Conservation (phyloP, 2,797 vertebrate genomes). For the Sebastes baramenuke region DNA sequence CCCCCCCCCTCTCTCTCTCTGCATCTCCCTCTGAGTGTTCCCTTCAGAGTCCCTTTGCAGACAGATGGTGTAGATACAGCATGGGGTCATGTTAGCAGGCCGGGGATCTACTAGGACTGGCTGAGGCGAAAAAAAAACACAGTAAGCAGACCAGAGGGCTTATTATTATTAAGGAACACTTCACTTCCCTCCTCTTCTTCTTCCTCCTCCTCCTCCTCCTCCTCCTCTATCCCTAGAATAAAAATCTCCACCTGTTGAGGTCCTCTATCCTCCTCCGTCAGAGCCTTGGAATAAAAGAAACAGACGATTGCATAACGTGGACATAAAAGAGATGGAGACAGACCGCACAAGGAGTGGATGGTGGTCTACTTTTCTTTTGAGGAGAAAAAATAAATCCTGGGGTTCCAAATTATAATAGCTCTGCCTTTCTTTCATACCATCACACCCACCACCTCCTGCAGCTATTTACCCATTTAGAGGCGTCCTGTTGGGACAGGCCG, state of each 20-base stretch:
- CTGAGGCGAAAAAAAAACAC: conserved; percentile 27
- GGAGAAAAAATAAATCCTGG: conserved; percentile 38
- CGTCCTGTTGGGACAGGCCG: conserved; percentile 19
- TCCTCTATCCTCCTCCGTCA: conserved; percentile 68
- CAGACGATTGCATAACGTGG: conserved; percentile 68
- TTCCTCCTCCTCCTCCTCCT: conserved; percentile 19
- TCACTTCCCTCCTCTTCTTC: conserved; percentile 35
- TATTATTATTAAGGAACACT: conserved; percentile 51
- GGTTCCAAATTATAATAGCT: conserved; percentile 48
- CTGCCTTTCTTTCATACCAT: conserved; percentile 26
- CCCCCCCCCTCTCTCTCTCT: not conserved
- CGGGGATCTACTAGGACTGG: conserved; percentile 31
- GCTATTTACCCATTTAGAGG: conserved; percentile 39
- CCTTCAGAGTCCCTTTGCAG: conserved; percentile 66
- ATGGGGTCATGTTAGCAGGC: conserved; percentile 67
- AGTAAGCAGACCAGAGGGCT: conserved; percentile 43
- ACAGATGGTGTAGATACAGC: conserved; percentile 73
- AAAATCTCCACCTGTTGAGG: conserved; percentile 77
- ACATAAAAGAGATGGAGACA: conserved; percentile 56
- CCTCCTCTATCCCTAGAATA: conserved; percentile 58
- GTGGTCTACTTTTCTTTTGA: conserved; percentile 60
- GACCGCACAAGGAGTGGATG: conserved; percentile 47
- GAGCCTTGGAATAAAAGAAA: conserved; percentile 66
- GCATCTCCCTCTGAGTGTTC: conserved; percentile 56
- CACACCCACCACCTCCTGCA: conserved; percentile 2